These are phyloP conservation scores for Dasypogon diadema DNA, from an alignment of 2,888 invertebrate genomes.

Conservation along the genomic window DNA sequence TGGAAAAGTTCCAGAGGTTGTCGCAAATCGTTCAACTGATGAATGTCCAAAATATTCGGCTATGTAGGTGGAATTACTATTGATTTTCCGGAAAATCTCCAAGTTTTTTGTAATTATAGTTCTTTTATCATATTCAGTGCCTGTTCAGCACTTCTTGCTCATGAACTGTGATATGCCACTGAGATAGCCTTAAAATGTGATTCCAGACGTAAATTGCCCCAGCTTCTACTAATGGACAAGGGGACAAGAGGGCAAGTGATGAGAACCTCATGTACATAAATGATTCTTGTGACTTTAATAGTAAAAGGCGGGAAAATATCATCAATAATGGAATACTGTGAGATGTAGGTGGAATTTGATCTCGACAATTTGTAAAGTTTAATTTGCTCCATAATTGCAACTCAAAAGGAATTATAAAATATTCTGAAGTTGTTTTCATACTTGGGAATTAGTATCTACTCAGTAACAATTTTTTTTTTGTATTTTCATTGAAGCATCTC, in stretches of 20 bases:
- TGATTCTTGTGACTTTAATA: conserved; percentile 21
- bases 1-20: neutral
- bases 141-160: conserved; percentile 11
- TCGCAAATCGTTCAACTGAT: conserved; percentile 12
- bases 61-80: neutral
- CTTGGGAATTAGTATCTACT: no score
- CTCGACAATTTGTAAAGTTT: no score
- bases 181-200: conserved; percentile 29
- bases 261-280: conserved; percentile 12
- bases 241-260: conserved; percentile 3
- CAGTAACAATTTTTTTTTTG: no score
- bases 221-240: conserved; percentile 9
- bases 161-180: conserved; percentile 10
- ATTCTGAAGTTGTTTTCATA: no score
- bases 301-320: neutral
- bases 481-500: no score
- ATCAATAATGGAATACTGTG: no score
- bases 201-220: neutral
- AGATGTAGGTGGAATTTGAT: no score
- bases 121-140: conserved; percentile 28
- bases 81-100: conserved; percentile 17
- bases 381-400: no score
- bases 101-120: conserved; percentile 29
- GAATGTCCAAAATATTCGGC: neutral
- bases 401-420: no score